Evolutionary conservation across 1,140 invertebrate species (phyloP), one percentile per base, ranked within the genome.

Genomic region (Centruroides vittatus): DNA sequence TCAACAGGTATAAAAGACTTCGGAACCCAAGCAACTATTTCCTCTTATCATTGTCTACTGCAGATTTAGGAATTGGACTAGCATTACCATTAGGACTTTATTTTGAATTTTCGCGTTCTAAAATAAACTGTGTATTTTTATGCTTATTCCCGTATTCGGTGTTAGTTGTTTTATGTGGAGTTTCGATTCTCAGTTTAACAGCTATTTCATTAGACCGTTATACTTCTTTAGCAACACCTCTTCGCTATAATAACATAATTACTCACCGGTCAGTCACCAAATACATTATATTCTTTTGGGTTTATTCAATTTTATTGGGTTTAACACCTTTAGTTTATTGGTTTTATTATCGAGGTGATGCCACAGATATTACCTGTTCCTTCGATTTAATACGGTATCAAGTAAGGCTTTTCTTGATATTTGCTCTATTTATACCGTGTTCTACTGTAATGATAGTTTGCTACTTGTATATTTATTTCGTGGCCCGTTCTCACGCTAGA

Each of bases 31-130:
- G 83, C 58, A 88, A 88, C 71, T 81, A 81, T 61, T 74, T 88
- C n/a, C 78, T 88, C 12, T 79, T 84, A 54, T 85, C 84, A 3
- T 72, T 88, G 55, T 85, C 86, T 0, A 74, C 84, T 41, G 82
- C 83, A 5, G 86, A 88, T 71, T 75, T 86, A 23, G 79, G 83
- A n/a, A 81, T 87, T 36, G 86, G 84, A 0, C 73, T 86, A 55
- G 78, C 85, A 63, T 82, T 88, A 77, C 86, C 86, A 0, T 77
- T 85, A 13, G 80, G 81, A 0, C 76, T 82, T 57, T 78, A 81
- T 64, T 70, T 82, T 61, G 80, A 83, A 66, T 71, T 82, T 13
- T 74, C 76, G 13, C 73, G 75, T 34, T 46, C 61, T 34, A 50
- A 47, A 13, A 51, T 64, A 35, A 57, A 57, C 9, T 63, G 57